A percentile compares a stretch with the other conserved stretches of the same genome.
Evolutionary conservation across 2,113 vertebrate genomes (phyloP).

Genomic region (Oncorhynchus clarkii): DNA sequence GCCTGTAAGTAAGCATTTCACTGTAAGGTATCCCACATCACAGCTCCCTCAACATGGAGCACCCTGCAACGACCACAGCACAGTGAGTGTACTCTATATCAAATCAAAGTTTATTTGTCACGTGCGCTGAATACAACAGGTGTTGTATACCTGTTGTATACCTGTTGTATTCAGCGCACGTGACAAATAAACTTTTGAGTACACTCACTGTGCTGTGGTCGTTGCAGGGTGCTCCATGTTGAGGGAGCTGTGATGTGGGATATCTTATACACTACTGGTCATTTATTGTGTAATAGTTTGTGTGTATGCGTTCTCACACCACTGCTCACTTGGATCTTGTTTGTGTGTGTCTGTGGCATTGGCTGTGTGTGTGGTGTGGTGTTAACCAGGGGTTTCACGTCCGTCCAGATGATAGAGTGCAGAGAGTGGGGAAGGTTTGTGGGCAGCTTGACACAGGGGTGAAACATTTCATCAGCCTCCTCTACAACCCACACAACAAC

Average conservation of each 20-base stretch:
- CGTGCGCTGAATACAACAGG: no score
- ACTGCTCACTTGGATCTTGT: not conserved
- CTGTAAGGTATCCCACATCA: no score
- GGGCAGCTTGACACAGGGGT: slow-evolving; percentile 22
- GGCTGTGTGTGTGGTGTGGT: not conserved
- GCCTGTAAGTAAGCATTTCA: no score
- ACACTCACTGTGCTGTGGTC: not conserved
- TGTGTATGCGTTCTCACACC: not conserved
- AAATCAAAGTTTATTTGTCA: no score
- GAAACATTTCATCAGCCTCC: slow-evolving; percentile 26
- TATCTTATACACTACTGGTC: no score
- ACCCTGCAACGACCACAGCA: no score
- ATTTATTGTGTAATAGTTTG: not conserved
- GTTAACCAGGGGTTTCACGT: slow-evolving; percentile 1
- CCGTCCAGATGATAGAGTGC: slow-evolving; percentile 8
- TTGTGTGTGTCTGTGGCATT: not conserved
- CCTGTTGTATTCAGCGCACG: no score
- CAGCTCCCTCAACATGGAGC: no score
- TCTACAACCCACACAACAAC: slow-evolving; percentile 2
- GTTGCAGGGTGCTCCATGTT: no score
- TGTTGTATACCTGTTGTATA: no score
- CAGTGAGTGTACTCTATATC: not conserved
- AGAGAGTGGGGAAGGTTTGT: slow-evolving; percentile 6
- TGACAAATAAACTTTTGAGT: not conserved
- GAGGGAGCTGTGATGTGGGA: no score